phyloP scores from a whole-genome alignment of 2,113 vertebrate species.

The Tragelaphus imberbis region DNA sequence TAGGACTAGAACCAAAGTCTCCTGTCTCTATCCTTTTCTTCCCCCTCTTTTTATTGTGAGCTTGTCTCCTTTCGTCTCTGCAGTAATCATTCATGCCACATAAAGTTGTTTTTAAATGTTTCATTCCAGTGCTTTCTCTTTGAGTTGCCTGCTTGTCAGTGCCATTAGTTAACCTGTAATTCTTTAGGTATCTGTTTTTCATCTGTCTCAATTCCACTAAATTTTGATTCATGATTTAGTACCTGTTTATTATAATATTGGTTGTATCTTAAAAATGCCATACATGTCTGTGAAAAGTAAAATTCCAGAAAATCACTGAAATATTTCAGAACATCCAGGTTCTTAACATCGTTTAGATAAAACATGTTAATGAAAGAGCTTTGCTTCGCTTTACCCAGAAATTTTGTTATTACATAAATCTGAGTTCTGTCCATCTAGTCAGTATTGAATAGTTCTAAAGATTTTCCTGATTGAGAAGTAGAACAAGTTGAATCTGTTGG shows the following conservation, averaged over 20 bases:
- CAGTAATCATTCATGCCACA: background rate
- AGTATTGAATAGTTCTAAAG: background rate
- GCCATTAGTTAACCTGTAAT: background rate
- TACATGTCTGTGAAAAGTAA: background rate
- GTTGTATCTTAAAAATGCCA: slow-evolving; percentile 4
- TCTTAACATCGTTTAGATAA: slow-evolving; percentile 10
- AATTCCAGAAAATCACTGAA: slow-evolving; percentile 1
- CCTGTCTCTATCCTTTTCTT: background rate
- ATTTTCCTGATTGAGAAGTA: background rate
- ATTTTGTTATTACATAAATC: background rate
- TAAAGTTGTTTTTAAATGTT: background rate
- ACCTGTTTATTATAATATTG: background rate
- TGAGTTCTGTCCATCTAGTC: background rate
- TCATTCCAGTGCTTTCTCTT: background rate
- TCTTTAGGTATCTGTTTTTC: slow-evolving; percentile 13
- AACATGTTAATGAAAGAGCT: slow-evolving; percentile 7
- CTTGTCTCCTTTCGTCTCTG: background rate
- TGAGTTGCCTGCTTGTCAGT: background rate
- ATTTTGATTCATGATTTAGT: background rate
- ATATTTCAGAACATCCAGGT: slow-evolving; percentile 14
- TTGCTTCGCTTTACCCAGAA: background rate
- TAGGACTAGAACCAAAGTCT: background rate
- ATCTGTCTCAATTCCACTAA: background rate
- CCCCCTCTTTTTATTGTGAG: background rate
- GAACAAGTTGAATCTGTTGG: slow-evolving; percentile 26